Base-by-base conservation (phyloP, 2,888 invertebrate genomes). In the Myopa testacea region DNA sequence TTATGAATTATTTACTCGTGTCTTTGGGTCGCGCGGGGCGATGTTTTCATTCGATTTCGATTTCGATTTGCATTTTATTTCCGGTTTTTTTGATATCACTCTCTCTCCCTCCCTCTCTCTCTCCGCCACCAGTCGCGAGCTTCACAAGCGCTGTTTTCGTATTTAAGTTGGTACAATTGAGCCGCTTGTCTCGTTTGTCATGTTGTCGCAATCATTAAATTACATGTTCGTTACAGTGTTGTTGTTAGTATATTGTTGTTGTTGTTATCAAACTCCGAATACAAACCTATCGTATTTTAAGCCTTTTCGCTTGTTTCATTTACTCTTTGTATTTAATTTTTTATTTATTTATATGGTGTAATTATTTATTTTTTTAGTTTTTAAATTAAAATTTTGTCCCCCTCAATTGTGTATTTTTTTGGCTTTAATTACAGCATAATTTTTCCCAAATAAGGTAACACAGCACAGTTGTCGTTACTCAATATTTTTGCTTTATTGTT, bases 11-110 rank as follows among this genome's bases (percentile, higher is more conserved):
- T 45, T 45, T 45, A 45, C 45, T 45, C 45, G 26, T 26, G 26
- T 26, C 26, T 10, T 6, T 45, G 2, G 10, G 1, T 45, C 45
- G 45, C 6, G 10, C 45, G 45, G 45, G 1, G 14, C n/a, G 55
- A 67, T 67, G 67, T 67, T 67, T 67, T 34, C 67, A 67, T 67
- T 67, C 67, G 67, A 67, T 52, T 70, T 74, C 65, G 65, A 52
- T 74, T 74, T 74, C 65, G 37, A 74, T 74, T 74, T 74, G 65
- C 74, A 65, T 74, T 74, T 63, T 50, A 65, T 74, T 74, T 74
- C 74, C 74, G 74, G 73, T 63, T 73, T 73, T 62, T 26, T 16
- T 62, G 45, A 19, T 45, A 62, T 62, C 26, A 55, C 60, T 4
- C 71, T 10, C 3, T 8, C 62, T 12, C n/a, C 1, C 63, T n/a